phyloP scores from a whole-genome alignment of 2,113 vertebrate species.

The Ascaphus truei region DNA sequence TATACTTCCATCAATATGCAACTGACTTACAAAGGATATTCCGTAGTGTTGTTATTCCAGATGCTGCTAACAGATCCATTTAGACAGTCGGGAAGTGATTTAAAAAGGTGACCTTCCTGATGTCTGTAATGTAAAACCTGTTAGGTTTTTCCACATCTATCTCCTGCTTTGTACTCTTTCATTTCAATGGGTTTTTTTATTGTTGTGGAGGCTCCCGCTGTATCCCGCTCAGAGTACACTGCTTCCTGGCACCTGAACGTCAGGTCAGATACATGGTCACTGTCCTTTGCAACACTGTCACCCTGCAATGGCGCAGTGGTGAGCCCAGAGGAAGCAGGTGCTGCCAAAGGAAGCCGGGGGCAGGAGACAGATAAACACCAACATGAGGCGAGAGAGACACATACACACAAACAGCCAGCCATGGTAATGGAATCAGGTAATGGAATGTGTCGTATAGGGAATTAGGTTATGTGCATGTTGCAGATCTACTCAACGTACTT shows the following conservation, averaged over 20 bases:
- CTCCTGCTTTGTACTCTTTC: constrained; percentile 11
- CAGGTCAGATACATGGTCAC: constrained; percentile 14
- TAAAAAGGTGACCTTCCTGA: constrained; percentile 19
- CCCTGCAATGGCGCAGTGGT: neutral
- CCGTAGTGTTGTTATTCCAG: neutral
- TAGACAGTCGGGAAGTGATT: constrained; percentile 26
- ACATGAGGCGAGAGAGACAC: neutral
- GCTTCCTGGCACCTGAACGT: constrained; percentile 28
- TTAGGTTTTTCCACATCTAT: constrained; percentile 18
- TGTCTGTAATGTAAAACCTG: constrained; percentile 2
- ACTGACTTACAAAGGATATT: neutral
- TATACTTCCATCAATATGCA: neutral
- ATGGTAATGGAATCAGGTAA: constrained; percentile 45
- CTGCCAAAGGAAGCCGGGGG: constrained; percentile 8
- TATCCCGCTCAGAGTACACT: neutral
- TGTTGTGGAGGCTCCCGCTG: constrained; percentile 10
- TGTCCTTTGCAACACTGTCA: neutral
- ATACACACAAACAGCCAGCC: constrained; percentile 32
- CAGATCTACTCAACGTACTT: too few species aligned
- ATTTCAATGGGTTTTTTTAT: neutral
- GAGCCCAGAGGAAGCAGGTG: constrained; percentile 27
- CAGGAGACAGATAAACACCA: neutral
- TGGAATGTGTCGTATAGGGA: too few species aligned
- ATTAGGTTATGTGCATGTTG: neutral
- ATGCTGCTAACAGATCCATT: neutral